These are phyloP conservation scores for Drosophila micromelanica DNA, from an alignment of 1,140 invertebrate species.

Conservation along the genomic window DNA sequence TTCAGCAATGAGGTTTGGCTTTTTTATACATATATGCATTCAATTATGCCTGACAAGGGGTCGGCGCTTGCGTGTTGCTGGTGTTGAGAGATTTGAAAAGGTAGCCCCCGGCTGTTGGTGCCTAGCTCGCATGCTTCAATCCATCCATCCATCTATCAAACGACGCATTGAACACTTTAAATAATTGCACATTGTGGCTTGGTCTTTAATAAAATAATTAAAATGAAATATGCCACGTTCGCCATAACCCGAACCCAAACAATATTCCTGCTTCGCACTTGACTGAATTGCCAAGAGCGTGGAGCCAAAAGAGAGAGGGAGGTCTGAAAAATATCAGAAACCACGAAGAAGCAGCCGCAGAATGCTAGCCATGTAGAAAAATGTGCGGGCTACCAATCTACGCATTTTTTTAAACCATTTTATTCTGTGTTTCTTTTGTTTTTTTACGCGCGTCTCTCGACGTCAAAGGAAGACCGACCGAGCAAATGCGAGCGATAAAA, in stretches of 20 bases:
- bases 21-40: constrained; percentile 37
- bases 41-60: neutral
- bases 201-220: constrained; percentile 78
- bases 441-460: constrained; percentile 7
- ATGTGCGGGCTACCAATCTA: constrained; percentile 78
- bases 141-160: constrained; percentile 18
- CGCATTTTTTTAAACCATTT: constrained; percentile 57
- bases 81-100: constrained; percentile 15
- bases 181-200: constrained; percentile 63
- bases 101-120: neutral
- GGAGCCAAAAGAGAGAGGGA: neutral
- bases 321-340: constrained; percentile 13
- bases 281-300: constrained; percentile 47
- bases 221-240: constrained; percentile 67
- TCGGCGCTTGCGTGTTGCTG: constrained; percentile 1
- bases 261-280: constrained; percentile 43
- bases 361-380: constrained; percentile 56
- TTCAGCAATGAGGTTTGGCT: constrained; percentile 26
- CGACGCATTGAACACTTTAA: constrained; percentile 62
- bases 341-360: constrained; percentile 38
- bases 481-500: constrained; percentile 54
- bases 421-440: constrained; percentile 19
- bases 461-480: constrained; percentile 67
- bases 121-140: constrained; percentile 2
- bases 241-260: constrained; percentile 30